A percentile compares a stretch with the other conserved stretches of the same genome.
phyloP scores from a whole-genome alignment of 2,888 invertebrate genomes.

The Papilio protenor region DNA sequence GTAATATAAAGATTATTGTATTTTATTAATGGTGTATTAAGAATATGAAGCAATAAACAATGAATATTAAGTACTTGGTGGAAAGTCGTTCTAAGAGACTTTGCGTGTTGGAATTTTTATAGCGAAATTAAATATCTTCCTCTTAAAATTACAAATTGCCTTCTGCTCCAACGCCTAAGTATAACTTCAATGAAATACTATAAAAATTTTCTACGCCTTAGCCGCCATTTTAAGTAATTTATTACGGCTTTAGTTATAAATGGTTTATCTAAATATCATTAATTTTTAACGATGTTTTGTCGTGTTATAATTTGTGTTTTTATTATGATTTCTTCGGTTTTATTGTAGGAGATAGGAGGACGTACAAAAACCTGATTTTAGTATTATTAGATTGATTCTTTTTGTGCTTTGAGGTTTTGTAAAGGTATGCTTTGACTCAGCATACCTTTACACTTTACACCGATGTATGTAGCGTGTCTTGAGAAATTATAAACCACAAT shows the following conservation, averaged over 20 bases:
- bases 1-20: background rate
- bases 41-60: constrained; percentile 19
- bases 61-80: constrained; percentile 12
- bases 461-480: too few species aligned
- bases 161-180: constrained; percentile 10
- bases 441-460: too few species aligned
- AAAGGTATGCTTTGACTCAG: too few species aligned
- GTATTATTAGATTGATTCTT: too few species aligned
- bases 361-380: too few species aligned
- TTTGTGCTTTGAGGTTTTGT: too few species aligned
- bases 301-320: too few species aligned
- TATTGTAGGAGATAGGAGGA: too few species aligned
- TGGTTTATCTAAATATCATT: background rate
- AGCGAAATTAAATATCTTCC: constrained; percentile 28
- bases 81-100: constrained; percentile 23
- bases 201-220: constrained; percentile 8
- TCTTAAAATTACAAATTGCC: constrained; percentile 30
- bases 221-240: background rate
- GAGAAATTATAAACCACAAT: too few species aligned
- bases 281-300: background rate
- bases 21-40: background rate
- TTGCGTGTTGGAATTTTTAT: constrained; percentile 29
- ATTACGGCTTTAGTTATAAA: constrained; percentile 3
- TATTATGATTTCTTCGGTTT: too few species aligned
- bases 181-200: constrained; percentile 13